These are phyloP conservation scores for Tretioscincus oriximinensis DNA, from an alignment of 2,113 vertebrate genomes.

Conservation along the genomic window DNA sequence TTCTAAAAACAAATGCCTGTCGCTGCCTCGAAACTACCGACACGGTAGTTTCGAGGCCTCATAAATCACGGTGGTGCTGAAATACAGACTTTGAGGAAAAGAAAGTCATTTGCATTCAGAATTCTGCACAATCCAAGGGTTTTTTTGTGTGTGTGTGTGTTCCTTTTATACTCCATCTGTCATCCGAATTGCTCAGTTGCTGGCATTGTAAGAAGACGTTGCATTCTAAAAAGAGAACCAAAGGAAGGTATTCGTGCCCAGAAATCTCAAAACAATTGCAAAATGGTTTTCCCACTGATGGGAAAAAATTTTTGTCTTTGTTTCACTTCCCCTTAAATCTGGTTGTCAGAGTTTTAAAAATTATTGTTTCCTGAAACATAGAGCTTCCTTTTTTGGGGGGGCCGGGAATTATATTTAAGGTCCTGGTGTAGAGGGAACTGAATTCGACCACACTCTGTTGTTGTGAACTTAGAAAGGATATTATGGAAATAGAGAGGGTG, in stretches of 20 bases:
- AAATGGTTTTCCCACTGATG: not conserved
- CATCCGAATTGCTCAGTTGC: not conserved
- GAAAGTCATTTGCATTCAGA: not conserved
- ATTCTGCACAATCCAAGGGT: not conserved
- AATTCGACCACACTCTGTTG: not conserved
- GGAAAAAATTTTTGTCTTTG: not conserved
- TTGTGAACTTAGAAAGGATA: too few relatives aligned
- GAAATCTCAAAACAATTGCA: not conserved
- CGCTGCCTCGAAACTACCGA: constrained; percentile 38
- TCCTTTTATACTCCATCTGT: constrained; percentile 2
- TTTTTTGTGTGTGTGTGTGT: not conserved
- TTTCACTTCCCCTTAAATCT: not conserved
- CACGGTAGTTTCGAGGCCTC: constrained; percentile 11
- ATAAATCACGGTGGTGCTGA: constrained; percentile 4
- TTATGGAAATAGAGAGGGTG: too few relatives aligned
- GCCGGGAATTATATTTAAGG: not conserved
- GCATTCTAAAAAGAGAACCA: not conserved
- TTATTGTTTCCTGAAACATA: not conserved
- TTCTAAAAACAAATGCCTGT: not conserved
- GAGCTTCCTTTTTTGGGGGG: not conserved
- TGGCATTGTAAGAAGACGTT: not conserved
- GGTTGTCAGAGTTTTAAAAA: not conserved
- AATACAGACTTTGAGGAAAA: constrained; percentile 6
- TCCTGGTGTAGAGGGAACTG: fast-evolving
- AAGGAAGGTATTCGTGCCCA: not conserved